These are phyloP conservation scores for Vipera ursinii DNA, from an alignment of 2,797 vertebrate species.

Conservation along the genomic window DNA sequence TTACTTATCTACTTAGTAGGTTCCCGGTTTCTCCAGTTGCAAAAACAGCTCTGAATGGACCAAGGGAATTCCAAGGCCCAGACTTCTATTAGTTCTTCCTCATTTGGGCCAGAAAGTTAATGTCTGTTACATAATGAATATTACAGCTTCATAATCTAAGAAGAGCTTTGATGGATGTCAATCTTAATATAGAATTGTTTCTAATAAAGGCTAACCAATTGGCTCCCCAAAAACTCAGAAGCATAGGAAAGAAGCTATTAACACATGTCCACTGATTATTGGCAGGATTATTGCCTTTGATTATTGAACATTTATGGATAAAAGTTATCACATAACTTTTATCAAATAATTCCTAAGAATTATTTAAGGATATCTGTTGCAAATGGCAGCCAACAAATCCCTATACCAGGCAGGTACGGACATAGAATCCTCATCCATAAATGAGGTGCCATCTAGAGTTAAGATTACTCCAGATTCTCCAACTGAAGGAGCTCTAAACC, in stretches of 20 bases:
- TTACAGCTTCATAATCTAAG: not conserved
- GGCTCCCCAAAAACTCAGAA: not conserved
- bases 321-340: not conserved
- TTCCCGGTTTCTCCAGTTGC: not conserved
- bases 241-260: not conserved
- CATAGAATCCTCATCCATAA: not conserved
- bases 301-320: not conserved
- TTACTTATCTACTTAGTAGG: not conserved
- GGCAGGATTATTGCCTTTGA: not conserved
- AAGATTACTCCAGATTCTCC: not conserved
- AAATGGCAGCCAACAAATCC: not conserved
- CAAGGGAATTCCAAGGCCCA: not conserved
- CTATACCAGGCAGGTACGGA: not conserved
- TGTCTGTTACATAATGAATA: not conserved
- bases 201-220: not conserved
- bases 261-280: not conserved
- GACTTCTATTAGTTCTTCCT: not conserved
- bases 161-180: not conserved
- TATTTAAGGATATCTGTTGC: not conserved
- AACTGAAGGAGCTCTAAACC: not conserved
- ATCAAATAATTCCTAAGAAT: not conserved
- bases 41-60: not conserved
- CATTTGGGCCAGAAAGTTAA: not conserved
- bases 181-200: not conserved
- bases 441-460: not conserved